These are phyloP conservation scores for Aphidoletes aphidimyza DNA, from an alignment of 2,888 invertebrate genomes.

Conservation along the genomic window DNA sequence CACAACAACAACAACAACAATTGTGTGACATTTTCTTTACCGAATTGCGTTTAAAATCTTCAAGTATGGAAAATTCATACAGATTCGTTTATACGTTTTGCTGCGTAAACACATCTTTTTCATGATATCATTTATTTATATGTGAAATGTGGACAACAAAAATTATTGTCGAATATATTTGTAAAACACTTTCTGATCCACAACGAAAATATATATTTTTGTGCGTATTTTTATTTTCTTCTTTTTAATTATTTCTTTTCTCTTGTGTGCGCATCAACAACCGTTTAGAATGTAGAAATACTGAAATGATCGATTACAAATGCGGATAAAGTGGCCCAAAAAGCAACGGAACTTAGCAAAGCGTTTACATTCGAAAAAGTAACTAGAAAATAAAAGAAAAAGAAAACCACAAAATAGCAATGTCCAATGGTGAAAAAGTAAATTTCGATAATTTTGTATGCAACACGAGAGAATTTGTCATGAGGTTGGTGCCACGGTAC, in stretches of 20 bases:
- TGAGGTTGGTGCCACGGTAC: neutral
- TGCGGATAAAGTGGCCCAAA: too few relatives aligned
- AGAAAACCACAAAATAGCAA: neutral
- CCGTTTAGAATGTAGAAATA: too few relatives aligned
- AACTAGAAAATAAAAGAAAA: too few relatives aligned
- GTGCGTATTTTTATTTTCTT: neutral
- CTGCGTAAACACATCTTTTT: conserved; percentile 52
- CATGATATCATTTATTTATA: conserved; percentile 34
- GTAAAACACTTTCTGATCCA: neutral
- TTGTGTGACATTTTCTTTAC: conserved; percentile 4
- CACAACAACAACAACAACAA: neutral
- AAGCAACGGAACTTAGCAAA: too few relatives aligned
- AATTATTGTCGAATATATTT: neutral
- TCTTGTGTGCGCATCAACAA: too few relatives aligned
- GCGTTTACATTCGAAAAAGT: too few relatives aligned
- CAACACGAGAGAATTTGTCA: conserved; percentile 12
- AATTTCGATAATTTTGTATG: conserved; percentile 38
- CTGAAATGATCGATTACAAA: too few relatives aligned
- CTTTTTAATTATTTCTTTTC: too few relatives aligned
- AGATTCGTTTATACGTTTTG: conserved; percentile 38
- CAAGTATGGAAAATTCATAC: conserved; percentile 24
- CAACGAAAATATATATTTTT: too few relatives aligned
- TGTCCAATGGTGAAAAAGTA: neutral
- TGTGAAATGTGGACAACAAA: neutral
- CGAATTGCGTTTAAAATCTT: conserved; percentile 35